These are phyloP conservation scores for Gallinago solitaria DNA, from an alignment of 2,797 vertebrate species.

Conservation along the genomic window DNA sequence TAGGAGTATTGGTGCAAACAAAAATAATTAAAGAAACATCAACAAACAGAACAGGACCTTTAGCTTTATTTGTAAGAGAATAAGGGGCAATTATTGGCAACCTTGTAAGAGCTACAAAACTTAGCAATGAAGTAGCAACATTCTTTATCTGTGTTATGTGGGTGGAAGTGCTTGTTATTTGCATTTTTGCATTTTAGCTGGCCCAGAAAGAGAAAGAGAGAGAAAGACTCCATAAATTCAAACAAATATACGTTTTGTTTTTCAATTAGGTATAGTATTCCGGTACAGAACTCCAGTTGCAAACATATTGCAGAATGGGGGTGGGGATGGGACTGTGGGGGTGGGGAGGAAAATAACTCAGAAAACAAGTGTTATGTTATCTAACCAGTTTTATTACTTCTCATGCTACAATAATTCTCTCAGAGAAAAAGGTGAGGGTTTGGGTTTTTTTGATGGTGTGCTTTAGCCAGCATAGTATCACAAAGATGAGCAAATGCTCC, in stretches of 20 bases:
- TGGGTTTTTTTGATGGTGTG: accelerated
- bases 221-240: neutral
- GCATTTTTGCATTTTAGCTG: neutral
- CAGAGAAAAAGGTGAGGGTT: neutral
- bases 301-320: neutral
- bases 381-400: neutral
- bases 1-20: neutral
- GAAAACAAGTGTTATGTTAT: neutral
- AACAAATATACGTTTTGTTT: neutral
- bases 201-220: neutral
- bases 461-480: neutral
- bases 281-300: neutral
- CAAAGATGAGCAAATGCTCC: neutral
- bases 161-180: neutral
- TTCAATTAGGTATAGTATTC: slow-evolving; percentile 11
- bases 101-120: neutral
- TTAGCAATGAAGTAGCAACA: neutral
- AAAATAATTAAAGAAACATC: neutral
- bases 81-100: neutral
- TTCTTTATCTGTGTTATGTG: neutral
- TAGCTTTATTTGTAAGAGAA: neutral
- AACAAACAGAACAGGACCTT: neutral
- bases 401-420: neutral
- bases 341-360: neutral
- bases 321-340: too few species aligned